Base-by-base conservation (phyloP, 2,113 vertebrate genomes). In the Tricholaema leucomelas region DNA sequence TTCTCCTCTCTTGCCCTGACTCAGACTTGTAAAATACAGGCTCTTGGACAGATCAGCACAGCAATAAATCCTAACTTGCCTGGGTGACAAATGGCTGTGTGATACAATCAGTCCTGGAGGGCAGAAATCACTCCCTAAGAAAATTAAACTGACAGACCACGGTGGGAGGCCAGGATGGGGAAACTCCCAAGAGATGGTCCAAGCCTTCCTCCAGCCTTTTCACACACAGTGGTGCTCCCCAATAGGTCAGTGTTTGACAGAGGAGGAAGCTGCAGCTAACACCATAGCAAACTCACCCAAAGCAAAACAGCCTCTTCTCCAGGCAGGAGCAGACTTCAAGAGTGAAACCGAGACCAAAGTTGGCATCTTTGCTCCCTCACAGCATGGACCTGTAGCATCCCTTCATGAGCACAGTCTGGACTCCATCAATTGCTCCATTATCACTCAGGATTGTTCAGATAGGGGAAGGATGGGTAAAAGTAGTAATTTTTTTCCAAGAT, bases 21-120 rank as follows among this genome's bases (percentile, higher is more conserved):
- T 78, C 46, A 77, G 31, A 46, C 42, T 74, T 64, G n/a, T 81
- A 61, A 93, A 93, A 87, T 20, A 50, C 3, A 1, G 58, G 74
- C 35, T 56, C 58, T 75, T 74, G 23, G 56, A 84, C 58, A 75
- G 63, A 67, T 38, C 77, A 88, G 48, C 35, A 69, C 0, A 1
- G 36, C 54, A 86, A 44, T 76, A 93, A 92, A 92, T 79, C 74
- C 84, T 92, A 21, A 56, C 28, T 30, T 85, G 59, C 63, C 73
- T 59, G 65, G 14, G 59, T 84, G 70, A 91, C 35, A 8, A 63
- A 35, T 28, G 42, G 52, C 20, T 71, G 58, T 3, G 4, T 31
- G 78, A 87, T 73, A 92, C 0, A 0, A 92, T 91, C 81, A 23
- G 72, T 61, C 60, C 79, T 16, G 20, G 64, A 50, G 67, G 77